Evolutionary conservation across 2,113 vertebrate species (phyloP), one percentile per base, ranked within the genome.

Genomic region (Dipodomys stephensi): DNA sequence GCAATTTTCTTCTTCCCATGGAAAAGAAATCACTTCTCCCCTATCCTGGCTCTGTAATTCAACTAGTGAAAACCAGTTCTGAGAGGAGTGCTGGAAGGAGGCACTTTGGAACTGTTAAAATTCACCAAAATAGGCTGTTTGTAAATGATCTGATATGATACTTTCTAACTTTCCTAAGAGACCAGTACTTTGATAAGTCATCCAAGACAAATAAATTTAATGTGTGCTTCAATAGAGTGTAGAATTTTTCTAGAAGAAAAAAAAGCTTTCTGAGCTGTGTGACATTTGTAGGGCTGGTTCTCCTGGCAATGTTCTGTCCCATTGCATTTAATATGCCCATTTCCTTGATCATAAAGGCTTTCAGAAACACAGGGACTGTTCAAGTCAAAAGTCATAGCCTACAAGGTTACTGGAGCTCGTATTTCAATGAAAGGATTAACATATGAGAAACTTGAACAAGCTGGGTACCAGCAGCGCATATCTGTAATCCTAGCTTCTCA

Each of bases 31-130:
- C 53, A 57, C 53, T 44, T 62, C 39, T 82, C 15, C 25, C 87
- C 44, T 39, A 84, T 81, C 69, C 77, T 62, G 30, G n/a, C 85
- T 87, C 30, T 89, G 44, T 60, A 73, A 83, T 81, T 87, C 46
- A 76, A 65, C 4, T 19, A 76, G 18, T 25, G 62, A 62, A 60
- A 30, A 64, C 64, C 53, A 62, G 6, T 74, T 88, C 76, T 80
- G 53, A 46, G 32, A 60, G 64, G 72, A n/a, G 2, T 78, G 85
- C 86, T 83, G 78, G 39, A 93, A 76, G 44, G 32, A 83, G 30
- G 64, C 67, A 53, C 1, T 53, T 22, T 77, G 39, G 53, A 84
- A 83, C n/a, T 23, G 68, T 67, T 77, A 81, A 78, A 89, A 92
- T 32, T 64, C 71, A 69, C 7, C 30, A 87, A 94, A 90, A 71